Evolutionary conservation across 2,113 vertebrate genomes (phyloP).

Genomic region (Reinhardtius hippoglossoides): DNA sequence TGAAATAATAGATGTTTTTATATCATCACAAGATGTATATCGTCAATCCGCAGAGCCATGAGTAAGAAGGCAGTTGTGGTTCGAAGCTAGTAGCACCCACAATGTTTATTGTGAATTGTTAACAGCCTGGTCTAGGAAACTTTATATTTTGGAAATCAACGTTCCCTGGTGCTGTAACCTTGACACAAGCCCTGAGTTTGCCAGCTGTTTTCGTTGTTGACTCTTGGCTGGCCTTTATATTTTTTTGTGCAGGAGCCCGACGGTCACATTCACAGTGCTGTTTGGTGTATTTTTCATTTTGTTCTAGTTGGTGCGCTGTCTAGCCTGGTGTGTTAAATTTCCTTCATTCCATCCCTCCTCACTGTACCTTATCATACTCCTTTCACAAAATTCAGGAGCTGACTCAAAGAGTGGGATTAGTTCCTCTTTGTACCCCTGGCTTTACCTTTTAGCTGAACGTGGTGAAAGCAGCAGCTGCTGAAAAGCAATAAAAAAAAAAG

Average conservation of each 20-base stretch:
- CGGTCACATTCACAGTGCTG: background rate
- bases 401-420: background rate
- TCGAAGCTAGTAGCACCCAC: no score
- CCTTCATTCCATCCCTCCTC: background rate
- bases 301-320: background rate
- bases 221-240: background rate
- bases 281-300: background rate
- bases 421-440: background rate
- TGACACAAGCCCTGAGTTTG: no score
- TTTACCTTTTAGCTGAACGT: background rate
- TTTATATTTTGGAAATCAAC: no score
- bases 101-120: no score
- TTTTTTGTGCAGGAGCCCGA: background rate
- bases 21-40: no score
- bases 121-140: no score
- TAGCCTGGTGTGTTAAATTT: background rate
- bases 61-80: no score
- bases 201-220: constrained; percentile 10
- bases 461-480: background rate
- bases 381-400: background rate
- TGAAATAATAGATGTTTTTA: no score
- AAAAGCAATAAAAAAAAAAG: background rate
- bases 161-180: no score
- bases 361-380: background rate
- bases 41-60: no score